Conservation (phyloP, 2,888 invertebrate species). For the Drosophila kanekoi region DNA sequence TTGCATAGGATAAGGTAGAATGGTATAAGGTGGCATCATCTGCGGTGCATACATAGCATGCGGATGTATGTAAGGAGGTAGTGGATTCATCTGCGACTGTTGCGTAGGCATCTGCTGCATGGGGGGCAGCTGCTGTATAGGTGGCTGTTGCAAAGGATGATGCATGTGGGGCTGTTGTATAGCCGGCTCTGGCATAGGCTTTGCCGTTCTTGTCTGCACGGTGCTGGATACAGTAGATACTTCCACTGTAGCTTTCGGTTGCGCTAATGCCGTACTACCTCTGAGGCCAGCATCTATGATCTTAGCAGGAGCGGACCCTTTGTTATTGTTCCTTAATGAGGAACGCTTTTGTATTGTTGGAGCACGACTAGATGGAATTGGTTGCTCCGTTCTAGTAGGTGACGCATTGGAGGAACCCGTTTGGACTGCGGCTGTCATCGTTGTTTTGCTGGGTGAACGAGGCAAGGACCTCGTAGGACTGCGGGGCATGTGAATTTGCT, state of each 20-base stretch:
- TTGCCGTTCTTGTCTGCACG: neutral
- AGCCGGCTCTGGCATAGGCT: neutral
- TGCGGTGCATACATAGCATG: conserved; percentile 27
- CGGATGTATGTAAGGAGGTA: conserved; percentile 18
- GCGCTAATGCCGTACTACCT: neutral
- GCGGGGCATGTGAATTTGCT: neutral
- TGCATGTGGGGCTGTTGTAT: conserved; percentile 15
- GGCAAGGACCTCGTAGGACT: conserved; percentile 29
- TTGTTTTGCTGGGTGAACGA: conserved; percentile 29
- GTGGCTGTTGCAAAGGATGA: conserved; percentile 8
- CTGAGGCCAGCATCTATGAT: conserved; percentile 54
- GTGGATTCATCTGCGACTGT: conserved; percentile 13
- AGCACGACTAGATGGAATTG: neutral
- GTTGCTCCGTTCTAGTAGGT: conserved; percentile 5
- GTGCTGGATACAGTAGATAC: neutral
- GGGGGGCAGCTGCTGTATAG: conserved; percentile 13
- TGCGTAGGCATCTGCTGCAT: conserved; percentile 13
- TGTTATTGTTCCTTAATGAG: conserved; percentile 13
- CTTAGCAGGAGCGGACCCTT: conserved; percentile 29
- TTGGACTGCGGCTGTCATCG: neutral
- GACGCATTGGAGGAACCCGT: conserved; percentile 1
- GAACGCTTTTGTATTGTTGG: conserved; percentile 4
- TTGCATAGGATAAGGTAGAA: conserved; percentile 47
- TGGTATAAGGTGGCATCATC: conserved; percentile 31
- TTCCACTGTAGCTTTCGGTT: neutral